Evolutionary conservation across 2,888 invertebrate species (phyloP), one percentile per base, ranked within the genome.

Genomic region (Parnassius smintheus): DNA sequence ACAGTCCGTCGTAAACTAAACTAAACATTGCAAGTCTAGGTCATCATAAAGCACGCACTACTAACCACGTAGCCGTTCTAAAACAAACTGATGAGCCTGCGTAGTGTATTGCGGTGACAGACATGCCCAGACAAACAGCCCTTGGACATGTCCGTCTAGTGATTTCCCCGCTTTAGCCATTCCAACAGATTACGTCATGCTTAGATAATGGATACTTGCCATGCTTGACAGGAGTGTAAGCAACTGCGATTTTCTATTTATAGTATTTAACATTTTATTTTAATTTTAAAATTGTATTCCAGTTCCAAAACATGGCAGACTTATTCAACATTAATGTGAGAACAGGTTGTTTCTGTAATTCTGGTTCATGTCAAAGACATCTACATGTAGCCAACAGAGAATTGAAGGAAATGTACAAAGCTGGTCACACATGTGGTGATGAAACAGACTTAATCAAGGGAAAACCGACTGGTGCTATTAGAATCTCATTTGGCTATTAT

Each of bases 321-420:
- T 88, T 98, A 59, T 95, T 97, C 80, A 95, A 95, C 72, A 95
- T 99, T 58, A 95, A 95, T 71, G 82, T 99, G 50, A 93, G 99
- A 68, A 98, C 98, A 1, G 99, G 99, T 0, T 99, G 99, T 81
- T 98, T 98, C 81, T 99, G 99, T 83, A 99, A 99, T 88, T 96
- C 98, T 1, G 99, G 99, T 12, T 96, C 98, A 2, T 99, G 99
- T 79, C 97, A 98, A 80, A 89, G 94, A 56, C 96, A 96, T 76
- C 88, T 99, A 54, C 84, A 91, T 9, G 88, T 97, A 9, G 92
- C 94, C 0, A 93, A 95, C 59, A 90, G 93, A 12, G 95, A 96
- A 61, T 92, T 98, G 70, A 94, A 94, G 71, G 92, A 93, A 44
- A 96, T 98, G 82, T 97, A 94, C 82, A 93, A 96, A 92, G 94